Base-by-base conservation (phyloP, 2,797 vertebrate species). In the Tarsius wallacei region DNA sequence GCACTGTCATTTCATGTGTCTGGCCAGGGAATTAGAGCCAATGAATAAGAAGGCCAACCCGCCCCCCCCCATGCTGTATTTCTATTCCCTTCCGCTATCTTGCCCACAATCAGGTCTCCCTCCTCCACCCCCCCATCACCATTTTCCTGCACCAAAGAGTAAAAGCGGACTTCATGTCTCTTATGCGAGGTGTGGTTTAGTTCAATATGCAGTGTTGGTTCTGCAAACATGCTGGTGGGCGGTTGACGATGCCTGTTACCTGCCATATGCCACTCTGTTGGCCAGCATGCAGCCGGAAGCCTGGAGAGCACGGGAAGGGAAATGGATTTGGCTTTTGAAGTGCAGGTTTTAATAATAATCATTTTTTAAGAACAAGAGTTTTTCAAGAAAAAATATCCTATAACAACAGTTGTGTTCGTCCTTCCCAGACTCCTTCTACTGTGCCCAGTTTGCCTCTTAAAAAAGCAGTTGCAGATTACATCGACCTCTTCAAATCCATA, bases 1-100 rank as follows among this genome's bases (percentile, higher is more conserved):
- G 99, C 98, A 97, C 90, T 98, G 95, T 98, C 96, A 97, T 98
- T 98, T 98, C 97, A 97, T 98, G 97, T 98, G 98, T 98, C 98
- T 99, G 97, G 97, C 74, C 47, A 98, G 95, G 97, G 98, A 98
- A 98, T 99, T 96, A 98, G 98, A 98, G 97, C 68, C 97, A 96
- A 95, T 98, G 98, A 98, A 98, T 97, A 97, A 84, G 96, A 97
- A 98, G 97, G 97, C 97, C 97, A 98, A 97, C 97, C 85, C 96
- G 97, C 78, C 90, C 97, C 94, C 94, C 16, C 36, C 19, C 98
- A 98, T 92, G 94, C 98, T 98, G 90, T 96, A 97, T 98, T 98
- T 98, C 94, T 85, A 91, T 98, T 98, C 98, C 98, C 98, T 98
- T 98, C 97, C 98, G 98, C 98, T 98, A 95, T 98, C 97, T 98